Base-by-base conservation (phyloP, 1,140 invertebrate genomes). In the Drosophila rufa region DNA sequence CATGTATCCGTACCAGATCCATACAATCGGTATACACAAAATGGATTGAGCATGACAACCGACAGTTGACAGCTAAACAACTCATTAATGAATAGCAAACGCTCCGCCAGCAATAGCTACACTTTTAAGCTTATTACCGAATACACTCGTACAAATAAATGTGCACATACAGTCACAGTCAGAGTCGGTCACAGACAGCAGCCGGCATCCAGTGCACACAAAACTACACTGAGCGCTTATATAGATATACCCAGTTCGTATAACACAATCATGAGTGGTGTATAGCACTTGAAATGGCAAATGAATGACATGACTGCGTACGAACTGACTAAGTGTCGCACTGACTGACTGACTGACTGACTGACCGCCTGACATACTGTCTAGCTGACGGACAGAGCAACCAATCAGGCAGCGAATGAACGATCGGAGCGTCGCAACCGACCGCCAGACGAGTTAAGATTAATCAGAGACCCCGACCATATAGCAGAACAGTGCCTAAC, bases 241-340 rank as follows among this genome's bases (percentile, higher is more conserved):
- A 73, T 19, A 60, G 36, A 42, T 61, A 55, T 65, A 33, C 61
- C 17, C 25, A 25, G 42, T 47, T 45, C 55, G 50, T 79, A 75
- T 59, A 60, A 60, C 59, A 58, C 62, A 70, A 50, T 73, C 67
- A 77, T 77, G 71, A 77, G 80, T 87, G 77, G 77, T 78, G 77
- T 83, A 84, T 56, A 90, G 80, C 84, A 90, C 85, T 90, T 85
- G 85, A 82, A 89, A 89, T 85, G 77, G 85, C 86, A 89, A 89
- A 89, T 89, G 85, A 90, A 89, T 89, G 86, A 89, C 85, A 82
- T 58, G 55, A 77, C 70, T 89, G 81, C 77, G 77, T 80, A 84
- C 80, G 61, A 89, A 48, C 56, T 64, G 78, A 68, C 65, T 60
- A 51, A 80, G 30, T 65, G 80, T 62, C 57, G 36, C 19, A 58